Base-by-base conservation (phyloP, 1,140 invertebrate species). In the Trichogramma pretiosum region DNA sequence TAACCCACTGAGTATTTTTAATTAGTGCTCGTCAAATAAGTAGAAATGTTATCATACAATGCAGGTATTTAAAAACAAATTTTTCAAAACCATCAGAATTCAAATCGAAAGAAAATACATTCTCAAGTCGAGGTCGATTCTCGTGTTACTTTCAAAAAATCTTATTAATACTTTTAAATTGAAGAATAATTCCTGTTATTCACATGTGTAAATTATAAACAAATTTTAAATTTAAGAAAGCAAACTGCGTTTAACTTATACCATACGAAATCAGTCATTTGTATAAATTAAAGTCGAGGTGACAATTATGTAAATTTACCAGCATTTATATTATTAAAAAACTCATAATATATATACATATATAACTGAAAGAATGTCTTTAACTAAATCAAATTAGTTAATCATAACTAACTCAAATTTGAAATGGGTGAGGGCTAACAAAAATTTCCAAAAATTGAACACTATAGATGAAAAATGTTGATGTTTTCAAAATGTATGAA, bases 281-380 rank as follows among this genome's bases (percentile, higher is more conserved):
- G 60, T 66, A 64, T 58, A 66, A 64, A 64, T 59, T 55, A 50
- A 59, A 58, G 48, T 57, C 58, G 55, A 45, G 39, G 44, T 53
- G 50, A 46, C 23, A 50, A 48, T n/a, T n/a, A n/a, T n/a, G n/a
- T n/a, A n/a, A 46, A 61, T 45, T 58, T 56, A 51, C 46, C n/a
- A n/a, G n/a, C n/a, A n/a, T n/a, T n/a, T n/a, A n/a, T n/a, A n/a
- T n/a, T n/a, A n/a, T n/a, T n/a, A n/a, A n/a, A n/a, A n/a, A n/a
- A n/a, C n/a, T n/a, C n/a, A n/a, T n/a, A n/a, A n/a, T n/a, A n/a
- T n/a, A n/a, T n/a, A n/a, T 53, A 55, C 47, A 52, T 39, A 39
- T 42, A 51, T 42, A 58, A 50, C 24, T 51, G 55, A 57, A 58
- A 55, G 56, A 56, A 53, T 47, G 37, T 43, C 38, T 42, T 50